Evolutionary conservation across 2,113 vertebrate species (phyloP).

Genomic region (Gila orcuttii): DNA sequence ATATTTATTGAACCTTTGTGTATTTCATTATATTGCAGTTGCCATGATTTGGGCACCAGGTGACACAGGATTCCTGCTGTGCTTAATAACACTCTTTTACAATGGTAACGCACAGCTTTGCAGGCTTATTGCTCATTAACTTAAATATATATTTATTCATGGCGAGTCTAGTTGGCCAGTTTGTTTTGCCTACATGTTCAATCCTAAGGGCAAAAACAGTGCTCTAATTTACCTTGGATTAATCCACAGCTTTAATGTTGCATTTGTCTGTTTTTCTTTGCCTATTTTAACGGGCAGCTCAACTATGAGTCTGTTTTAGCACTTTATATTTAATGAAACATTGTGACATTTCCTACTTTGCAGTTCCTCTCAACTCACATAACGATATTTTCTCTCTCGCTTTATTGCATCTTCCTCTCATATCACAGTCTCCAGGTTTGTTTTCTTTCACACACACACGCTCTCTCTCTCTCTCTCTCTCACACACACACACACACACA

Average conservation of each 20-base stretch:
- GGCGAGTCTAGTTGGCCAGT: neutral
- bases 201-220: neutral
- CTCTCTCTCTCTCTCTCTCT: neutral
- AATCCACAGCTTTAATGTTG: neutral
- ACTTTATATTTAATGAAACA: neutral
- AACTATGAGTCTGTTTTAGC: neutral
- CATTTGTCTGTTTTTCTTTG: neutral
- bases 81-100: neutral
- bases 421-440: neutral
- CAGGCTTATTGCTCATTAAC: neutral
- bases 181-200: neutral
- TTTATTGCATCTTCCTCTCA: neutral
- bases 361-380: neutral
- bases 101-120: neutral
- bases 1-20: neutral
- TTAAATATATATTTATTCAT: neutral
- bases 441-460: neutral
- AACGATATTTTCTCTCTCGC: neutral
- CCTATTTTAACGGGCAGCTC: neutral
- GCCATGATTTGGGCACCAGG: neutral
- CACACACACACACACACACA: neutral
- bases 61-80: neutral
- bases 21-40: neutral
- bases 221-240: neutral
- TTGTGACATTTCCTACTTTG: neutral